These are phyloP conservation scores for Thinocorus orbignyianus DNA, from an alignment of 2,113 vertebrate species.

Conservation along the genomic window DNA sequence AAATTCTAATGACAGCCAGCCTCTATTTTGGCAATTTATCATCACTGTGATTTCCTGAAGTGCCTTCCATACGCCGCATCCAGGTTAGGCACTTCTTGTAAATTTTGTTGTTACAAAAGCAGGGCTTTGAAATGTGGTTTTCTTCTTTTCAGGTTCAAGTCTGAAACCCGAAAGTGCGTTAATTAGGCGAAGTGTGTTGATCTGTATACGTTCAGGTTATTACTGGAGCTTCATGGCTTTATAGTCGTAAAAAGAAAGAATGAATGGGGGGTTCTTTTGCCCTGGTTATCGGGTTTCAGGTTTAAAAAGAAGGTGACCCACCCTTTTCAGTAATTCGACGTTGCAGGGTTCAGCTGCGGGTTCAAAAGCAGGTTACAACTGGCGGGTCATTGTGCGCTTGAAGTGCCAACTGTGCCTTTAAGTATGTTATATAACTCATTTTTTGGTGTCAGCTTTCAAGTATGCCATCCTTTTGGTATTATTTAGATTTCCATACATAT, in stretches of 20 bases:
- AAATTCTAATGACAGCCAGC: neutral
- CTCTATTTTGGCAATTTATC: neutral
- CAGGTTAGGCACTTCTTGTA: neutral
- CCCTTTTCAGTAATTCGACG: conserved; percentile 45
- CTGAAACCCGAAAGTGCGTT: conserved; percentile 33
- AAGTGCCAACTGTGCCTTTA: conserved; percentile 51
- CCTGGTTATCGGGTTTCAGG: conserved; percentile 62
- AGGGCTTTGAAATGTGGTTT: neutral
- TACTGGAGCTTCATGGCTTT: conserved; percentile 42
- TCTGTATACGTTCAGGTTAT: conserved; percentile 46
- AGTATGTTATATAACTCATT: conserved; percentile 21
- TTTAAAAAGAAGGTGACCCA: conserved; percentile 51
- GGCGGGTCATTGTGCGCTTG: conserved; percentile 43
- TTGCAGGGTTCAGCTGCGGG: conserved; percentile 39
- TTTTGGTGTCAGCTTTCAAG: conserved; percentile 45
- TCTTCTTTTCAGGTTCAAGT: conserved; percentile 45
- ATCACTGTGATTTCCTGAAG: neutral
- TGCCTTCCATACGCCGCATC: neutral
- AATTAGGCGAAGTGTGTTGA: conserved; percentile 27
- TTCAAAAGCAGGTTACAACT: conserved; percentile 56
- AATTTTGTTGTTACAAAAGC: neutral
- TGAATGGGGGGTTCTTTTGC: conserved; percentile 58
- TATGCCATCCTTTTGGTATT: neutral
- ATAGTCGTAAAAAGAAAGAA: conserved; percentile 54
- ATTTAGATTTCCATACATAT: conserved; percentile 9